phyloP scores from a whole-genome alignment of 2,113 vertebrate species.

The Gymnobelideus leadbeateri region DNA sequence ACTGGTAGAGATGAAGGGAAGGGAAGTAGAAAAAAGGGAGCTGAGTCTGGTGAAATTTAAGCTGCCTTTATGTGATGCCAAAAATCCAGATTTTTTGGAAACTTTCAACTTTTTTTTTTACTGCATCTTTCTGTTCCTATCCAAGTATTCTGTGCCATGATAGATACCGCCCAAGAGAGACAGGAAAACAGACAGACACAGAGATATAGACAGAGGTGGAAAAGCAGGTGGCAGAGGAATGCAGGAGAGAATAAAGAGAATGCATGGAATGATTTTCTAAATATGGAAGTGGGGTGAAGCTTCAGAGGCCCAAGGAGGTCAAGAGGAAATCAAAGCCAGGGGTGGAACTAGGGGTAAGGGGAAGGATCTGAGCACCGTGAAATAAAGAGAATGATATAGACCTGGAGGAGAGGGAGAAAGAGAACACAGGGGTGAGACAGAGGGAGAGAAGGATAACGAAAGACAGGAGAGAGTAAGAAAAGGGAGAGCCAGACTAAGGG shows the following conservation, averaged over 20 bases:
- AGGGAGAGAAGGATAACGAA: background rate
- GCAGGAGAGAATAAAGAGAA: background rate
- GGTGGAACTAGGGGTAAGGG: background rate
- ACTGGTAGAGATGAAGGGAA: background rate
- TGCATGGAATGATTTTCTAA: too few species aligned
- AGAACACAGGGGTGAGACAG: background rate
- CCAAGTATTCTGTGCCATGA: background rate
- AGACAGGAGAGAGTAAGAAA: background rate
- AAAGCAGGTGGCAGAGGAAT: background rate
- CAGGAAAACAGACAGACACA: background rate
- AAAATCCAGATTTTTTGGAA: background rate
- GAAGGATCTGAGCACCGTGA: background rate
- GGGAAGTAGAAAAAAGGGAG: background rate
- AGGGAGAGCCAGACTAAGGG: background rate
- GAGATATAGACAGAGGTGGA: background rate
- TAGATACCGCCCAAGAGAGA: background rate
- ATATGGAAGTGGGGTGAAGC: background rate
- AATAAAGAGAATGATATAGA: background rate
- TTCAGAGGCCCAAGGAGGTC: background rate
- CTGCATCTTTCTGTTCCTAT: background rate
- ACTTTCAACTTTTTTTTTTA: background rate
- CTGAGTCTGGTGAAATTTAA: background rate
- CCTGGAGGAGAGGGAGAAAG: background rate
- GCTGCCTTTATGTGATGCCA: background rate
- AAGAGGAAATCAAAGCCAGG: background rate